phyloP scores from a whole-genome alignment of 1,140 invertebrate genomes.

The Papilio glaucus region DNA sequence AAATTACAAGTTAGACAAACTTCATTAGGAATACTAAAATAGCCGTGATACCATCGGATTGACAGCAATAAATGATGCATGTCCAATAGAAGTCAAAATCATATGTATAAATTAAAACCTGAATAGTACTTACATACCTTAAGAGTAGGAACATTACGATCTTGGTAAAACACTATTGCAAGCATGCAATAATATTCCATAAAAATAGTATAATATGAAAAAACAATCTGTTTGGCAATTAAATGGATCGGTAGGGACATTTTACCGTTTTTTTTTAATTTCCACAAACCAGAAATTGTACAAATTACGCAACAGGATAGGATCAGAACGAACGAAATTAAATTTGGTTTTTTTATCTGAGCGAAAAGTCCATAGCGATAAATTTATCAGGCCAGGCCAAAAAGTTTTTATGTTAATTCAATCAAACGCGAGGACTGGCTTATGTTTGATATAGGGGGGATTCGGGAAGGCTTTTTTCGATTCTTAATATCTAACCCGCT shows the following conservation, averaged over 20 bases:
- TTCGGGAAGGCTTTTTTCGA: slow-evolving; percentile 33
- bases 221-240: too few species aligned
- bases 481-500: slow-evolving; percentile 4
- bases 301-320: slow-evolving; percentile 43
- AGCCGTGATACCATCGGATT: too few species aligned
- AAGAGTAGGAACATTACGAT: too few species aligned
- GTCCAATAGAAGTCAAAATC: too few species aligned
- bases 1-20: too few species aligned
- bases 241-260: not conserved
- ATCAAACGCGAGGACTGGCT: slow-evolving; percentile 65
- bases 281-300: slow-evolving; percentile 38
- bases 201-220: too few species aligned
- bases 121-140: too few species aligned
- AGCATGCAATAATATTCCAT: too few species aligned
- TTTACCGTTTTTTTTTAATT: slow-evolving; percentile 1
- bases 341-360: slow-evolving; percentile 64
- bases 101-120: too few species aligned
- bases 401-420: slow-evolving; percentile 77
- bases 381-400: slow-evolving; percentile 63
- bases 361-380: slow-evolving; percentile 65
- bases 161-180: too few species aligned
- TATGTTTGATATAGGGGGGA: slow-evolving; percentile 66
- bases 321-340: slow-evolving; percentile 67
- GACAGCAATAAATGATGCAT: too few species aligned
- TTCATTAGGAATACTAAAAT: too few species aligned